phyloP scores from a whole-genome alignment of 2,888 invertebrate genomes.

The Deladenus siricidicola region DNA sequence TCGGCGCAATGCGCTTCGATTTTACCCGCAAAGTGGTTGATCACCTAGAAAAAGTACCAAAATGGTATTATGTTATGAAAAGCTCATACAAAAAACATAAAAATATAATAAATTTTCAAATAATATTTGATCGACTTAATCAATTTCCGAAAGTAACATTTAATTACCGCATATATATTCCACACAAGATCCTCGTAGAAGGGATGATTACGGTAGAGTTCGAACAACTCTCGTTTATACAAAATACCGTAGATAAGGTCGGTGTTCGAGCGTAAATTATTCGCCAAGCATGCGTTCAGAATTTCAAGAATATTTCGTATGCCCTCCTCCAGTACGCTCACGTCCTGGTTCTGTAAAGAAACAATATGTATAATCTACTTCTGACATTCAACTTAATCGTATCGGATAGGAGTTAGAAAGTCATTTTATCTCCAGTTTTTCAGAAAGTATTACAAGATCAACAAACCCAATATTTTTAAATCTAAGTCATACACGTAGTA shows the following conservation, averaged over 20 bases:
- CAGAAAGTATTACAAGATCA: too few relatives aligned
- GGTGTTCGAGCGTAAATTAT: constrained; percentile 74
- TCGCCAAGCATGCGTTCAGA: constrained; percentile 80
- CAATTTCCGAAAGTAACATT: background rate
- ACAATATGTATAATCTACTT: too few relatives aligned
- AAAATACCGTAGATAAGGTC: constrained; percentile 89
- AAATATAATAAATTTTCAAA: background rate
- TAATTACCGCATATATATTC: constrained; percentile 79
- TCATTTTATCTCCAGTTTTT: too few relatives aligned
- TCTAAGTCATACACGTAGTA: too few relatives aligned
- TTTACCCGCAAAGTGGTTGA: constrained; percentile 66
- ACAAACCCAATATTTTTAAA: too few relatives aligned
- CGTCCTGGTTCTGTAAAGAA: constrained; percentile 69
- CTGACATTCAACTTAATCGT: too few relatives aligned
- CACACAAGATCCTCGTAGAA: constrained; percentile 85
- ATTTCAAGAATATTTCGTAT: constrained; percentile 92
- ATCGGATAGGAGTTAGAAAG: too few relatives aligned
- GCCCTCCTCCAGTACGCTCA: constrained; percentile 87
- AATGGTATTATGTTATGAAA: too few relatives aligned
- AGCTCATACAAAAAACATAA: background rate
- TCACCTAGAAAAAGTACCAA: constrained; percentile 58
- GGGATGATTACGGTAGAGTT: constrained; percentile 74
- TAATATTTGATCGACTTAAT: background rate
- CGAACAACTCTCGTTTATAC: constrained; percentile 83
- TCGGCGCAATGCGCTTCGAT: constrained; percentile 60